Evolutionary conservation across 2,113 vertebrate genomes (phyloP).

Genomic region (Vicugna pacos): DNA sequence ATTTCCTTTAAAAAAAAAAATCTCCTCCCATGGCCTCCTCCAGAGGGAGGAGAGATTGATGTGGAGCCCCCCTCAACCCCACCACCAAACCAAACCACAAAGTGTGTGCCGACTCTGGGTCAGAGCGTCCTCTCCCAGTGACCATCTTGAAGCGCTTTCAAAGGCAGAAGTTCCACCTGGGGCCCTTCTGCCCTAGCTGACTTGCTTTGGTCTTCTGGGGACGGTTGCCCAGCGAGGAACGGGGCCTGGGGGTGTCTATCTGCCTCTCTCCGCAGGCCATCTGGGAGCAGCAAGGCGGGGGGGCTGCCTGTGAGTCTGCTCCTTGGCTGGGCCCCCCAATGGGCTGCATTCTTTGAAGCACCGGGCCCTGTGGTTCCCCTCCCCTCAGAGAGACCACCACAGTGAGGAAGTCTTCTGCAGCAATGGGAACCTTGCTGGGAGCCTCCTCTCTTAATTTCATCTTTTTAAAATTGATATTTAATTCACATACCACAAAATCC

Average conservation of each 20-base stretch:
- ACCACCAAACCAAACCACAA: conserved; percentile 43
- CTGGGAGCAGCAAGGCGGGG: neutral
- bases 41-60: neutral
- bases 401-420: neutral
- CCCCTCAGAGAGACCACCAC: neutral
- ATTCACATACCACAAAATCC: neutral
- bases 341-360: neutral
- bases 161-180: neutral
- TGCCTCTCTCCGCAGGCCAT: neutral
- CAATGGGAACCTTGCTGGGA: neutral
- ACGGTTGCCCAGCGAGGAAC: neutral
- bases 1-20: conserved; percentile 41
- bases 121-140: neutral
- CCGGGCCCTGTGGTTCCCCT: neutral
- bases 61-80: neutral
- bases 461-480: neutral
- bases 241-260: neutral
- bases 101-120: neutral
- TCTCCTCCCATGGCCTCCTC: neutral
- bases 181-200: neutral
- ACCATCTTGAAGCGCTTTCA: conserved; percentile 9
- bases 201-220: neutral
- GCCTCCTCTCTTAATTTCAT: neutral
- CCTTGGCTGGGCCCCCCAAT: neutral
- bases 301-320: neutral